Base-by-base conservation (phyloP, 2,113 vertebrate species). In the Ictalurus furcatus region DNA sequence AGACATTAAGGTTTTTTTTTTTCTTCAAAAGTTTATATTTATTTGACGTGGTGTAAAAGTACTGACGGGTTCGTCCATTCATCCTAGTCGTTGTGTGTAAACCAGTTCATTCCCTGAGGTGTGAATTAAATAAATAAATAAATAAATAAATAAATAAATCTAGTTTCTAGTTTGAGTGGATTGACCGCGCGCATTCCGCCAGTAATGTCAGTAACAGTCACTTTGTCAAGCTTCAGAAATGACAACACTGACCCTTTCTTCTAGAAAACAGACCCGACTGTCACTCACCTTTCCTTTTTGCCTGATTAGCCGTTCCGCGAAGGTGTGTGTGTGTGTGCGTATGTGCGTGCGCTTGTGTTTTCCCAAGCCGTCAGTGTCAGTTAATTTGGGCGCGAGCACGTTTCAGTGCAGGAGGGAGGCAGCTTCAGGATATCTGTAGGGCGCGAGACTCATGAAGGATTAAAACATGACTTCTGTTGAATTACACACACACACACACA, bases 211-310 rank as follows among this genome's bases (percentile, higher is more conserved):
- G 16, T 40, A 25, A 28, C n/a, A 84, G 52, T n/a, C 44, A n/a
- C 48, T n/a, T 44, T 79, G 44, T 80, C 81, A 83, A 25, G 8
- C 56, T 83, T 37, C 56, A 83, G 81, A 83, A 37, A 59, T 59
- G 3, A 56, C 28, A 81, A 56, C 73, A 48, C 40, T 58, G 28
- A 61, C 7, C 8, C n/a, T 59, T 34, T 61, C 54, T 83, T 37
- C 81, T 23, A 61, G 8, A 67, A 85, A 85, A 85, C 6, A 48
- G 11, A 85, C 40, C 61, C 0, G 23, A 19, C 37, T 67, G 37
- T 28, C 37, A 69, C 84, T 85, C 84, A 85, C 84, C 84, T 85
- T n/a, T 54, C 25, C 28, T 28, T 69, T 85, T 85, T 0, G 3
- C 16, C 25, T 69, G 40, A 67, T 85, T 34, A 54, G 63, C 84